Conservation (phyloP, 2,888 invertebrate genomes). For the Monopis laevigella region DNA sequence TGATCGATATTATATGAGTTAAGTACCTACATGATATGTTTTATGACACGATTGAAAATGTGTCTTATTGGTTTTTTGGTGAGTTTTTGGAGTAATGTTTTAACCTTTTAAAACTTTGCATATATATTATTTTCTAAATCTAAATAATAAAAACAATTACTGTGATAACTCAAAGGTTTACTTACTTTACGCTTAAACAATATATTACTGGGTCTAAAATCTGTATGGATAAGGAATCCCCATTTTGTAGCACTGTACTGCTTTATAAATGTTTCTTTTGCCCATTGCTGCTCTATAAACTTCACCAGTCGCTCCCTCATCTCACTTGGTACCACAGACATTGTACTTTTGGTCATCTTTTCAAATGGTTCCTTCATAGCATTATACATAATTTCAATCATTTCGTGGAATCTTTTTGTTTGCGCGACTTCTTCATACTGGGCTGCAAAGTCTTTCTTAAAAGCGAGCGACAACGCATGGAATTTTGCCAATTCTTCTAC, state of each 20-base stretch:
- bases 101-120: neutral
- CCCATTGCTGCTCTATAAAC: neutral
- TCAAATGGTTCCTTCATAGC: neutral
- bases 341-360: neutral
- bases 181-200: neutral
- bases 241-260: neutral
- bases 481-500: constrained; percentile 17
- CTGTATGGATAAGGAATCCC: constrained; percentile 13
- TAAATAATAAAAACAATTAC: too few species aligned
- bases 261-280: neutral
- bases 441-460: constrained; percentile 11
- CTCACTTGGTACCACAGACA: neutral
- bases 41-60: too few species aligned
- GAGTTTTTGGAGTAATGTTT: neutral
- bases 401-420: neutral
- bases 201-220: constrained; percentile 16
- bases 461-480: constrained; percentile 18
- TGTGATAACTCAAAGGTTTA: too few species aligned
- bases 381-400: neutral
- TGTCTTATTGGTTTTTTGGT: too few species aligned
- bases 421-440: constrained; percentile 7
- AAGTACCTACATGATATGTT: too few species aligned
- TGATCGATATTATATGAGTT: too few species aligned
- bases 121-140: too few species aligned
- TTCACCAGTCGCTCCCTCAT: constrained; percentile 5